Conservation (phyloP, 1,140 invertebrate genomes). For the Bombus turneri region DNA sequence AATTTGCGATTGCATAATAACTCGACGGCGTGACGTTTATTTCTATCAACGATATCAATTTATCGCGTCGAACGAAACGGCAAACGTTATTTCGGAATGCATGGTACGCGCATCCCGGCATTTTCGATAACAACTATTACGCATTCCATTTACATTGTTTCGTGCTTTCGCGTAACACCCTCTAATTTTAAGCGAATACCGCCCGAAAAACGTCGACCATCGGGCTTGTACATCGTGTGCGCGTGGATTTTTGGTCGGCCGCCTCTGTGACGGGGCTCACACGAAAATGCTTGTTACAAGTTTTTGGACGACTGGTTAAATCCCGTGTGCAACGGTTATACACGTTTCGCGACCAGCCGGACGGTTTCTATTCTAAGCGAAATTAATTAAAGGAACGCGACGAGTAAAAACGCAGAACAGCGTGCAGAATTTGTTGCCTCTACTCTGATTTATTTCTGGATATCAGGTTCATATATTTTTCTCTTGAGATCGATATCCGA, state of each 20-base stretch:
- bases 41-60: constrained; percentile 29
- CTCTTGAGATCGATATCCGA: too few species aligned
- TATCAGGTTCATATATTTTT: neutral
- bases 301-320: constrained; percentile 18
- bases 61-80: constrained; percentile 7
- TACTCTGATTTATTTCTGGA: neutral
- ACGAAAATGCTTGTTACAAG: constrained; percentile 21
- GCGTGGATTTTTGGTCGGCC: constrained; percentile 6
- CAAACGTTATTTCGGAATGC: constrained; percentile 30
- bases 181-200: constrained; percentile 33
- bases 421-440: neutral
- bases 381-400: constrained; percentile 15
- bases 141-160: constrained; percentile 41
- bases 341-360: neutral
- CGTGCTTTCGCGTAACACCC: constrained; percentile 20
- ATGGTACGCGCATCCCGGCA: constrained; percentile 1
- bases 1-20: neutral
- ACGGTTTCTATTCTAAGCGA: neutral
- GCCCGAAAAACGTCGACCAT: constrained; percentile 12
- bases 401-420: neutral
- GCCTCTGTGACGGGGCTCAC: neutral
- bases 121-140: constrained; percentile 46
- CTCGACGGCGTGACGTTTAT: neutral
- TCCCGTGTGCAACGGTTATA: neutral
- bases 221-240: neutral